These are phyloP conservation scores for Neoitamus cyanurus DNA, from an alignment of 2,888 invertebrate genomes.

Conservation along the genomic window DNA sequence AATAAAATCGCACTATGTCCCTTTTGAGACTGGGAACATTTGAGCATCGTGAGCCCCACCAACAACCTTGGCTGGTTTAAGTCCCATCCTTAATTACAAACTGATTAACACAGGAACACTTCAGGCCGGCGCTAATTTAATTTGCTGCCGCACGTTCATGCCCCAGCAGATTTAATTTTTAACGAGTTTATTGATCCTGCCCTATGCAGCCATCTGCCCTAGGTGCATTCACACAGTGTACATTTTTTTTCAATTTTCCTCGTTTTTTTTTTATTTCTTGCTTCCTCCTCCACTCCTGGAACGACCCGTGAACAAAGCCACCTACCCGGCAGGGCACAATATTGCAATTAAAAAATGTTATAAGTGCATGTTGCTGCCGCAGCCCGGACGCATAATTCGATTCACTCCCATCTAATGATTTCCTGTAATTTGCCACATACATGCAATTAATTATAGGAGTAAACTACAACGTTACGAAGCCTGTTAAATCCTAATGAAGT, in stretches of 20 bases:
- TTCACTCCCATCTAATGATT: conserved; percentile 54
- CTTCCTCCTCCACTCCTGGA: neutral
- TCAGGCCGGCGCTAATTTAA: conserved; percentile 33
- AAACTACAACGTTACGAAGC: conserved; percentile 50
- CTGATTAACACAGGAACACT: conserved; percentile 14
- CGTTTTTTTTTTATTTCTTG: neutral
- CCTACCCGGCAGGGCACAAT: conserved; percentile 16
- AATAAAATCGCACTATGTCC: neutral
- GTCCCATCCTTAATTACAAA: conserved; percentile 27
- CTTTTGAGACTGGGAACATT: neutral
- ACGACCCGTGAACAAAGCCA: conserved; percentile 29
- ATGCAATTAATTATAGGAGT: conserved; percentile 55
- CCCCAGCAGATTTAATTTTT: conserved; percentile 20
- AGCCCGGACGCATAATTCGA: conserved; percentile 37
- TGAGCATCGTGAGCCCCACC: neutral
- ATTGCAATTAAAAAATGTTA: conserved; percentile 43
- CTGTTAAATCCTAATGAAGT: conserved; percentile 53
- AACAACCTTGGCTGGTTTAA: conserved; percentile 18
- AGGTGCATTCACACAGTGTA: neutral
- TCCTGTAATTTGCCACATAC: conserved; percentile 57
- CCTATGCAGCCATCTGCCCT: conserved; percentile 3
- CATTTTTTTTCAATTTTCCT: conserved; percentile 20
- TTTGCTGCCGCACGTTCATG: neutral
- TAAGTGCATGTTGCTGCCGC: conserved; percentile 23
- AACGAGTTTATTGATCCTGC: conserved; percentile 38